phyloP scores from a whole-genome alignment of 2,797 vertebrate genomes.

The Paguma larvata region DNA sequence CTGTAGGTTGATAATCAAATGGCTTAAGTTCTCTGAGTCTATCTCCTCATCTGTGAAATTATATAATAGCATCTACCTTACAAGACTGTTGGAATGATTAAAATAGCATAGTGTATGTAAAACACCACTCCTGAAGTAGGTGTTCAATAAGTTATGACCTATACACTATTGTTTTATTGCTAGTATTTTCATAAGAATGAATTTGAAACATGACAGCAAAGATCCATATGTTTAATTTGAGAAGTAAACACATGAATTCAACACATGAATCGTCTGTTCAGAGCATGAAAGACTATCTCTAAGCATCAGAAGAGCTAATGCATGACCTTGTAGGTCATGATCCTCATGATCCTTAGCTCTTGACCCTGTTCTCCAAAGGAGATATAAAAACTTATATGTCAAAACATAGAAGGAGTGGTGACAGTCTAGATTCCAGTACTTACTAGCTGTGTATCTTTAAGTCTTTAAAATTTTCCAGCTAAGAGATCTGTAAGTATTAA shows the following conservation, averaged over 20 bases:
- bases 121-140: neutral
- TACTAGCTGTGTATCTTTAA: neutral
- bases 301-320: neutral
- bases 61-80: neutral
- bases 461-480: neutral
- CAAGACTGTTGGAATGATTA: neutral
- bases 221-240: neutral
- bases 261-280: neutral
- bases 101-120: neutral
- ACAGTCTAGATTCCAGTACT: neutral
- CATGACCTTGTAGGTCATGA: neutral
- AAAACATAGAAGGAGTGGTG: neutral
- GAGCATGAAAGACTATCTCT: neutral
- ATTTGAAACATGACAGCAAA: neutral
- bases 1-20: neutral
- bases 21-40: neutral
- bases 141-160: neutral
- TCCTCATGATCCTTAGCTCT: neutral
- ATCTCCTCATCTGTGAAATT: conserved; percentile 1
- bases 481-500: neutral
- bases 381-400: neutral
- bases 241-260: neutral
- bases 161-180: neutral
- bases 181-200: neutral
- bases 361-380: neutral